Base-by-base conservation (phyloP, 2,797 vertebrate genomes). In the Rachycentron canadum region DNA sequence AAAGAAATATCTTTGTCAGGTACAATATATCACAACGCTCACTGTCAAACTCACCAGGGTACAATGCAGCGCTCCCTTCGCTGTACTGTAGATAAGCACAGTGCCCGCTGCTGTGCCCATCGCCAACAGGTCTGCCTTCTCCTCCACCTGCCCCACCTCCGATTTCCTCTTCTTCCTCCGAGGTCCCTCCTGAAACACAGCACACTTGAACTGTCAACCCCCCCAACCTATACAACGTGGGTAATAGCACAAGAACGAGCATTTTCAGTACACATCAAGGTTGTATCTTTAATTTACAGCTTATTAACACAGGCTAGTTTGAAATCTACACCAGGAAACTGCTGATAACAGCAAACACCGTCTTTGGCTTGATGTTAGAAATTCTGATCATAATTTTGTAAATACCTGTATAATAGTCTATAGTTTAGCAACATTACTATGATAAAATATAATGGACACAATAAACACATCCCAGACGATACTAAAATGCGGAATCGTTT, bases 111-210 rank as follows among this genome's bases (percentile, higher is more conserved):
- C 97, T 76, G 98, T 99, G 89, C 98, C 98, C 92, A 99, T 96
- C 1, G 97, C 98, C 95, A 99, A 85, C 79, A 99, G 94, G 89
- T 99, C 97, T 34, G 95, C 91, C 87, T 96, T 96, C 84, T 94
- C 95, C 88, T 93, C 92, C 41, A 86, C 89, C 85, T 91, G 95
- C 56, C 40, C 89, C 5, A 79, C 93, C 89, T 99, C 98, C 0
- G 97, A 99, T 97, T 97, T 98, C 94, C 98, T 94, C 91, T 97
- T 99, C 95, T 99, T 99, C 93, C 97, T 97, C 92, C 96, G 98
- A 41, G 97, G 98, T 1, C 96, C 96, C 89, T 99, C 98, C 98
- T 99, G 71, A 67, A 87, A 76, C 23, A 88, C 16, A 76, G 3
- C 8, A 66, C 6, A 79, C 12, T 7, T 14, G 2, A 6, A 9